These are phyloP conservation scores for Hydriomena furcata DNA, from an alignment of 2,888 invertebrate species.

Conservation along the genomic window DNA sequence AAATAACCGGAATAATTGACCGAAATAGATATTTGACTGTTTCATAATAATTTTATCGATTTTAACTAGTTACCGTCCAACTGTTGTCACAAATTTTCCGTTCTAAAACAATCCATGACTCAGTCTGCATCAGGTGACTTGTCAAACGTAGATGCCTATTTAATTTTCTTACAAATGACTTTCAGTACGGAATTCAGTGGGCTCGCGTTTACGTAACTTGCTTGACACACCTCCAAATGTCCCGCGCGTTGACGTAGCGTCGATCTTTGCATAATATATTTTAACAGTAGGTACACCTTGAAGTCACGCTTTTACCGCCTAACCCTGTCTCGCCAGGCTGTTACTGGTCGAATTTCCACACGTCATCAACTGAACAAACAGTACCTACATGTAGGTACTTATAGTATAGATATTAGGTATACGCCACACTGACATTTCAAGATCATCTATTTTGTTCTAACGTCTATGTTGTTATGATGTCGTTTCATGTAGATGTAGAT, in stretches of 20 bases:
- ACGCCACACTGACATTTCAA: slow-evolving; percentile 16
- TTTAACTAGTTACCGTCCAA: too few species aligned
- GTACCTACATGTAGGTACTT: neutral
- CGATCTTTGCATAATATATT: slow-evolving; percentile 14
- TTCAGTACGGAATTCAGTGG: slow-evolving; percentile 11
- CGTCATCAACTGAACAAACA: neutral
- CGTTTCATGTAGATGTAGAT: too few species aligned
- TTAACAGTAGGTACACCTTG: slow-evolving; percentile 20
- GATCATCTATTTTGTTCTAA: slow-evolving; percentile 17
- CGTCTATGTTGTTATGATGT: neutral
- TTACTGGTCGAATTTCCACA: slow-evolving; percentile 5
- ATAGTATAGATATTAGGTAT: neutral
- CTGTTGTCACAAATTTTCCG: neutral
- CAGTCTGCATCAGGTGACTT: slow-evolving; percentile 13
- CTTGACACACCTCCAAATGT: slow-evolving; percentile 51
- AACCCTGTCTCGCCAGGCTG: slow-evolving; percentile 6
- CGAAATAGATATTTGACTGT: too few species aligned
- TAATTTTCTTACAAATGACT: slow-evolving; percentile 1
- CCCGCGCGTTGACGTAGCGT: slow-evolving; percentile 19
- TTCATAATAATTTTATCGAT: too few species aligned
- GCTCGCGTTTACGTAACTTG: slow-evolving; percentile 38
- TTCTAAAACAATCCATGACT: slow-evolving; percentile 7
- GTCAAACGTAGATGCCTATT: slow-evolving; percentile 1
- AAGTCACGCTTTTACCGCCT: slow-evolving; percentile 26
- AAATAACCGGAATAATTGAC: too few species aligned